A percentile compares a stretch with the other conserved stretches of the same genome.
Evolutionary conservation across 2,797 vertebrate species (phyloP).

Genomic region (Poecilia wingei): DNA sequence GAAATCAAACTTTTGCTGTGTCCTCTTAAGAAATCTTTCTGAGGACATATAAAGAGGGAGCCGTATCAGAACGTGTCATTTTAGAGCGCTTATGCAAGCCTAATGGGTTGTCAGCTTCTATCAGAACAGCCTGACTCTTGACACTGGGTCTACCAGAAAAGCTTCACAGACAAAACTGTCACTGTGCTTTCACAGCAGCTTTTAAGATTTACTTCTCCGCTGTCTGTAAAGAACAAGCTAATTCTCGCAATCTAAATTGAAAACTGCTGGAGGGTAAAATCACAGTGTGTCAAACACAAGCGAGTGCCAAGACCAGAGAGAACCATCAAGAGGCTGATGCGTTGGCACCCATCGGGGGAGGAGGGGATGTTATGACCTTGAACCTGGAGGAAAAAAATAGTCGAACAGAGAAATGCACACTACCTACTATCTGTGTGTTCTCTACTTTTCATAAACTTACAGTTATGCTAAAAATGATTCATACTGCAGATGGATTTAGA

Average conservation of each 20-base stretch:
- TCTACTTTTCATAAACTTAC: background rate
- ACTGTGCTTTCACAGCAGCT: constrained; percentile 54
- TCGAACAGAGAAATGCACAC: background rate
- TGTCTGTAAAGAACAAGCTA: constrained; percentile 53
- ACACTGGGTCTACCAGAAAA: constrained; percentile 53
- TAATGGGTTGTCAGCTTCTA: constrained; percentile 45
- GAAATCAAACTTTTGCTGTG: background rate
- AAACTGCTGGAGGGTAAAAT: constrained; percentile 77
- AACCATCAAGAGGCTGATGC: constrained; percentile 37
- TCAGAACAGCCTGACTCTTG: constrained; percentile 38
- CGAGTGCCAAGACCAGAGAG: constrained; percentile 33
- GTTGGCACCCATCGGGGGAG: constrained; percentile 45
- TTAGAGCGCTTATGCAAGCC: constrained; percentile 35
- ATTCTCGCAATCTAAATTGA: constrained; percentile 73
- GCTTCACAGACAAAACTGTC: constrained; percentile 53
- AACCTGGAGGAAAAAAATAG: constrained; percentile 25
- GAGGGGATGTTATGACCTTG: constrained; percentile 51
- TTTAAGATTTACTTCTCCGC: constrained; percentile 58
- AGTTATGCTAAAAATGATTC: background rate
- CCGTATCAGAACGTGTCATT: constrained; percentile 16
- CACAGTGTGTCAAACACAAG: constrained; percentile 57
- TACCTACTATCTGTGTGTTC: background rate
- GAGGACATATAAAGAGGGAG: constrained; percentile 9
- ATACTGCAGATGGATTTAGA: background rate
- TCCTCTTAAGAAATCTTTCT: background rate